Percentiles rank a stretch among this genome's conserved stretches.
Conservation (phyloP, 2,113 vertebrate species). For the Anguilla japonica region DNA sequence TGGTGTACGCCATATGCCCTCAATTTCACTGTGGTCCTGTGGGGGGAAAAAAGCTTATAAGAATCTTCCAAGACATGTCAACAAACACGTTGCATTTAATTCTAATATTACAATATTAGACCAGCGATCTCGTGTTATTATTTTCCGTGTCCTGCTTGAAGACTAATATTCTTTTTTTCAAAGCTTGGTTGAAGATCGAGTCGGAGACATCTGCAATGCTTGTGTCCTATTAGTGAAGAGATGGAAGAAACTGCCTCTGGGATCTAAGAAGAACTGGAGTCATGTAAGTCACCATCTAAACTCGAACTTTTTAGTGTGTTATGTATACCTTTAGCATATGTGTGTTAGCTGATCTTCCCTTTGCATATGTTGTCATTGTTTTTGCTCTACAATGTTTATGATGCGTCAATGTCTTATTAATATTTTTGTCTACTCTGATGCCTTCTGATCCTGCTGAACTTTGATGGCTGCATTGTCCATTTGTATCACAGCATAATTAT, state of each 20-base stretch:
- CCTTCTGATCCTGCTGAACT: no score
- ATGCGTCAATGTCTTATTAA: no score
- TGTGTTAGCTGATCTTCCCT: neutral
- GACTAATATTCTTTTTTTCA: neutral
- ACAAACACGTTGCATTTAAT: neutral
- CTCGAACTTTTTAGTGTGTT: neutral
- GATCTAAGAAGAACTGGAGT: constrained; percentile 80
- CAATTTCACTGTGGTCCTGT: neutral
- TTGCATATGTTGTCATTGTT: no score
- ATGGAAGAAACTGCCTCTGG: constrained; percentile 77
- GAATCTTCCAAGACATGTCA: neutral
- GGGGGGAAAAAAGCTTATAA: neutral
- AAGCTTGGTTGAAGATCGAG: constrained; percentile 72
- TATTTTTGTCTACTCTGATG: no score
- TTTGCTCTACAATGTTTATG: no score
- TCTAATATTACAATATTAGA: neutral
- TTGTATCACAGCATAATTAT: no score
- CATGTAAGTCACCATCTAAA: constrained; percentile 59
- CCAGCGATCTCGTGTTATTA: neutral
- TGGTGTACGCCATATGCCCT: neutral
- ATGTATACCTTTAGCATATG: neutral
- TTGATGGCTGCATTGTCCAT: no score
- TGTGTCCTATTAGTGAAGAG: constrained; percentile 78
- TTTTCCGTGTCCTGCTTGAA: neutral
- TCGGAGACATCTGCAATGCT: constrained; percentile 79